These are phyloP conservation scores for Magallana nippona DNA, from an alignment of 2,888 invertebrate species.

Conservation along the genomic window DNA sequence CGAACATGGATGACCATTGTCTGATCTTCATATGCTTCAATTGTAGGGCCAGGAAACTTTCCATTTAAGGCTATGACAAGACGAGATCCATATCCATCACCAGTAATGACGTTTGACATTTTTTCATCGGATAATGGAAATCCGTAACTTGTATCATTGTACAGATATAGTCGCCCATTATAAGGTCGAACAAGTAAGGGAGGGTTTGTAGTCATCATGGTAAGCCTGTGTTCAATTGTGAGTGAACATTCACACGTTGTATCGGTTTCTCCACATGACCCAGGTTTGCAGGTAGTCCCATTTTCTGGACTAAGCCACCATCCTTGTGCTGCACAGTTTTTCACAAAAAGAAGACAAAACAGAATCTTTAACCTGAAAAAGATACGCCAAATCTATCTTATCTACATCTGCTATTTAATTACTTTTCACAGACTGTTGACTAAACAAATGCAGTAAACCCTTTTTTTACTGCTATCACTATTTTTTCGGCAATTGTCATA, in stretches of 20 bases:
- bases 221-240: slow-evolving; percentile 54
- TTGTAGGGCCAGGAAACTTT: slow-evolving; percentile 66
- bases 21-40: slow-evolving; percentile 65
- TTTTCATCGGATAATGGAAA: background rate
- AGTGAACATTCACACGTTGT: slow-evolving; percentile 52
- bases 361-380: too few relatives aligned
- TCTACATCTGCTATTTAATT: too few relatives aligned
- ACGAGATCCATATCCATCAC: slow-evolving; percentile 58
- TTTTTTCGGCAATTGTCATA: too few relatives aligned
- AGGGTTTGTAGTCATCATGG: slow-evolving; percentile 53
- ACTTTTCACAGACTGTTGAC: too few relatives aligned
- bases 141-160: slow-evolving; percentile 10
- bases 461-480: too few relatives aligned
- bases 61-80: slow-evolving; percentile 65
- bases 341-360: too few relatives aligned
- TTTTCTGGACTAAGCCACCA: background rate
- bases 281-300: background rate
- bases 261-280: slow-evolving; percentile 6
- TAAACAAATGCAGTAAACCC: too few relatives aligned
- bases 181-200: slow-evolving; percentile 45
- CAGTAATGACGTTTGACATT: slow-evolving; percentile 53
- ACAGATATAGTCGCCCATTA: slow-evolving; percentile 46
- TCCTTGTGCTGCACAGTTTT: background rate
- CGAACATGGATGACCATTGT: slow-evolving; percentile 51
- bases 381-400: too few relatives aligned